phyloP scores from a whole-genome alignment of 2,888 invertebrate species.

The Caenorhabditis sinica region DNA sequence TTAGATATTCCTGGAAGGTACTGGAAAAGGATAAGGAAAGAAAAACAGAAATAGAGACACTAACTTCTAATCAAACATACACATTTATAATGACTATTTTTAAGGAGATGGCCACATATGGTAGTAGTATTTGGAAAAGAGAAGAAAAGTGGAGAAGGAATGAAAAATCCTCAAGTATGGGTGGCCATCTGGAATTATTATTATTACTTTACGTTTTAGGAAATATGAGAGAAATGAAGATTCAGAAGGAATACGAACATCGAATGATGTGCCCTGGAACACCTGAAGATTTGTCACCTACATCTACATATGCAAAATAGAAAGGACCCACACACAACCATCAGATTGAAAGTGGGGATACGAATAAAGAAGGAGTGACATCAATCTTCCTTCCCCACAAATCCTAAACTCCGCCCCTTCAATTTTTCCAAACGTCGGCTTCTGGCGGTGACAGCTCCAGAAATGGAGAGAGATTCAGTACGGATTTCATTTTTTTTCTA shows the following conservation, averaged over 20 bases:
- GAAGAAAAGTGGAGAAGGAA: conserved; percentile 1
- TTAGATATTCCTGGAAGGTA: conserved; percentile 1
- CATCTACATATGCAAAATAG: not conserved
- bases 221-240: not conserved
- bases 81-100: conserved; percentile 46
- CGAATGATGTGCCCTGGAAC: too few relatives aligned
- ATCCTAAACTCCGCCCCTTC: conserved; percentile 33
- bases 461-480: not conserved
- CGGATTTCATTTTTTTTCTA: not conserved
- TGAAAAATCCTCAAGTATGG: conserved; percentile 14
- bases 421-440: conserved; percentile 24
- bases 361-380: conserved; percentile 42
- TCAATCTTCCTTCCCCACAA: conserved; percentile 28
- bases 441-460: conserved; percentile 37
- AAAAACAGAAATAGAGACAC: conserved; percentile 16
- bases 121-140: not conserved
- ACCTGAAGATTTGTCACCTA: too few relatives aligned
- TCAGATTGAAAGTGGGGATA: conserved; percentile 19
- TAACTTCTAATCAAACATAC: conserved; percentile 9
- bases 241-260: not conserved
- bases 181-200: conserved; percentile 2
- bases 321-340: not conserved
- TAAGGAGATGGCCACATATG: not conserved
- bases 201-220: conserved; percentile 10
- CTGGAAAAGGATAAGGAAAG: not conserved